Conservation (phyloP, 2,888 invertebrate species). For the Tipula vernalis region DNA sequence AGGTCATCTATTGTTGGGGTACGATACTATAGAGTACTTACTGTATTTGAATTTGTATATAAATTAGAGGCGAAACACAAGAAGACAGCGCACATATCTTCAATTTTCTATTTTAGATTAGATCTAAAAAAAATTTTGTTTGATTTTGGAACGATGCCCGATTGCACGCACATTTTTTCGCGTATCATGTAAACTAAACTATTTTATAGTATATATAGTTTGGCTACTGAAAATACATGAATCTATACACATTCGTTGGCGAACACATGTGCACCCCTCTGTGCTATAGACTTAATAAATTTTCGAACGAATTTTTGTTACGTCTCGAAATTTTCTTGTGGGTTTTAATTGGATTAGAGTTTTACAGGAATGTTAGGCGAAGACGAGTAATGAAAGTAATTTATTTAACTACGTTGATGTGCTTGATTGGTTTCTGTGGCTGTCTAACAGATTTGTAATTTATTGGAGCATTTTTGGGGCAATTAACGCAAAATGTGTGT, state of each 20-base stretch:
- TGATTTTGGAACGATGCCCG: neutral
- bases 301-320: too few relatives aligned
- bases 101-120: neutral
- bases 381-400: too few relatives aligned
- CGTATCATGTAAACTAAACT: neutral
- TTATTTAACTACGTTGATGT: too few relatives aligned
- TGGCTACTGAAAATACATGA: neutral
- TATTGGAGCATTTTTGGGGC: too few relatives aligned
- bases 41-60: neutral
- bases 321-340: too few relatives aligned
- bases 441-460: too few relatives aligned
- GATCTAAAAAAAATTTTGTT: neutral
- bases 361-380: too few relatives aligned
- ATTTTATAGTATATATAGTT: neutral
- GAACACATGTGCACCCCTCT: neutral
- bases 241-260: neutral
- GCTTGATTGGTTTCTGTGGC: too few relatives aligned
- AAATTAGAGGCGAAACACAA: neutral
- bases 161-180: neutral
- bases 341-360: too few relatives aligned
- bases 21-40: neutral
- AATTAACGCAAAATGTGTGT: too few relatives aligned
- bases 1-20: neutral
- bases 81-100: neutral
- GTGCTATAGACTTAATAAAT: too few relatives aligned